Percentiles rank a stretch among this genome's conserved stretches.
Conservation (phyloP, 2,113 vertebrate genomes). For the Spilogale gracilis region DNA sequence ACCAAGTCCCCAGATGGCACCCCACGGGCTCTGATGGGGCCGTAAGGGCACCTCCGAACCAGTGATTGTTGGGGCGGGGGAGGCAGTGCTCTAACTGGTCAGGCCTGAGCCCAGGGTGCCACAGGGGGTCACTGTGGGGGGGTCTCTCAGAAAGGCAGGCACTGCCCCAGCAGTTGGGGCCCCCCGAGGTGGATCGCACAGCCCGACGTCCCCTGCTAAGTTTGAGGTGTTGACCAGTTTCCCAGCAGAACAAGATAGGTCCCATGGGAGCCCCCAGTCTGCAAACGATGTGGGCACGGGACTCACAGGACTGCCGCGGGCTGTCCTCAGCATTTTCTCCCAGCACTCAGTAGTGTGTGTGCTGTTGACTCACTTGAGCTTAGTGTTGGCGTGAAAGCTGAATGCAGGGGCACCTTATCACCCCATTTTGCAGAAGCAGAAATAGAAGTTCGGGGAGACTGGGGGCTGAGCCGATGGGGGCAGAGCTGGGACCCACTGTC, state of each 20-base stretch:
- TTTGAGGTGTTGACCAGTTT: neutral
- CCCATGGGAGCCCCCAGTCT: neutral
- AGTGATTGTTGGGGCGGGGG: neutral
- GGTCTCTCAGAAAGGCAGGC: neutral
- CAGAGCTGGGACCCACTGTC: neutral
- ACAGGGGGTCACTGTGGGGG: neutral
- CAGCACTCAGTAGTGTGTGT: neutral
- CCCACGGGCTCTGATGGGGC: neutral
- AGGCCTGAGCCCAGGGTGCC: neutral
- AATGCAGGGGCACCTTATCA: no score
- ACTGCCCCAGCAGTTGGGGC: neutral
- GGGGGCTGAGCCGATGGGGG: no score
- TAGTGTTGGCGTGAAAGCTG: no score
- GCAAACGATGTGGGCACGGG: fast-evolving
- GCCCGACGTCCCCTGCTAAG: fast-evolving
- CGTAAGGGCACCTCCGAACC: neutral
- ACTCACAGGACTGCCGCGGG: fast-evolving
- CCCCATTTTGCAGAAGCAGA: neutral
- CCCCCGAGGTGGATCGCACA: neutral
- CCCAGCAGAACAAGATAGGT: neutral
- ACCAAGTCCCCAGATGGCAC: neutral
- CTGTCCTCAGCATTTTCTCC: neutral
- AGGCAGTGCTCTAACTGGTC: neutral
- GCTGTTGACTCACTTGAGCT: fast-evolving
- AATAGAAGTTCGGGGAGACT: fast-evolving